These are phyloP conservation scores for Stegana nigrithorax DNA, from an alignment of 2,888 invertebrate genomes.

Conservation along the genomic window DNA sequence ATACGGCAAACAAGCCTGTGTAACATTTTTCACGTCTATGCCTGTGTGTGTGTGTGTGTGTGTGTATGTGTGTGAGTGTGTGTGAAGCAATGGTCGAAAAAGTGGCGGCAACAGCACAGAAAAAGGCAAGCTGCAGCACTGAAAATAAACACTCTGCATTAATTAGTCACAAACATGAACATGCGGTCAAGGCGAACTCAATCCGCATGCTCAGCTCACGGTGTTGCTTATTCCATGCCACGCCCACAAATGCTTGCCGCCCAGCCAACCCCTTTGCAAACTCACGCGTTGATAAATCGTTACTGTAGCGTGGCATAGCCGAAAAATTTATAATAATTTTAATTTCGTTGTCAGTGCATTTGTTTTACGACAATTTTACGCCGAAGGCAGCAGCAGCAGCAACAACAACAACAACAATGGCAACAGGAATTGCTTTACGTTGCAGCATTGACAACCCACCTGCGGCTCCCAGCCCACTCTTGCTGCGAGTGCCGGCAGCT, in stretches of 20 bases:
- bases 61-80: neutral
- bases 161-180: constrained; percentile 13
- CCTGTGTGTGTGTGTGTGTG: neutral
- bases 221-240: neutral
- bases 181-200: constrained; percentile 15
- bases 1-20: too few species aligned
- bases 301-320: neutral
- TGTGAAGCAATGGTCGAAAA: too few species aligned
- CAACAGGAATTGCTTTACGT: neutral
- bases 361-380: constrained; percentile 22
- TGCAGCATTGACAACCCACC: neutral
- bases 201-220: neutral
- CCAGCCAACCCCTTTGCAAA: neutral
- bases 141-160: constrained; percentile 15
- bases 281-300: constrained; percentile 6
- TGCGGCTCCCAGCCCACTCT: too few species aligned
- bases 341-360: constrained; percentile 27
- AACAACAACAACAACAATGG: neutral
- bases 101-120: too few species aligned
- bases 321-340: constrained; percentile 21
- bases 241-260: neutral
- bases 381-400: neutral
- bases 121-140: neutral
- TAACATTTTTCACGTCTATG: neutral
- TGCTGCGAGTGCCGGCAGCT: too few species aligned